Evolutionary conservation across 2,113 vertebrate genomes (phyloP).

Genomic region (Mesembrinibis cayennensis): DNA sequence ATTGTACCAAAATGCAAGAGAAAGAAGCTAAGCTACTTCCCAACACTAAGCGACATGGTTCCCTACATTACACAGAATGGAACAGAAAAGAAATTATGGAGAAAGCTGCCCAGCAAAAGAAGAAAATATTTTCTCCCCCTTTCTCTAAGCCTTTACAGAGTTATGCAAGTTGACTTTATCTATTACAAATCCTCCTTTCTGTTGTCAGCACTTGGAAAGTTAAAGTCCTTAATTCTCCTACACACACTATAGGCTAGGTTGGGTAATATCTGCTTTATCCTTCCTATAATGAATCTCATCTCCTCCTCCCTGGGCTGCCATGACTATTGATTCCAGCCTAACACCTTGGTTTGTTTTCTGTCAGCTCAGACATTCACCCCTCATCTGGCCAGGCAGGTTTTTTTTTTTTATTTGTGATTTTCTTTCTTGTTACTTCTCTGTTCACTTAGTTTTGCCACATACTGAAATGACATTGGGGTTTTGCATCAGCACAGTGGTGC

Average conservation of each 20-base stretch:
- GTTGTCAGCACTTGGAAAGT: background rate
- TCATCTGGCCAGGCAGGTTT: slow-evolving; percentile 8
- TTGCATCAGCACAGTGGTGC: background rate
- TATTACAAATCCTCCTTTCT: slow-evolving; percentile 34
- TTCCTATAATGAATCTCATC: slow-evolving; percentile 54
- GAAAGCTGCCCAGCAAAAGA: background rate
- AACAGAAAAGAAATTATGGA: background rate
- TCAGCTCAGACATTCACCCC: slow-evolving; percentile 18
- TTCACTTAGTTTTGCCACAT: background rate
- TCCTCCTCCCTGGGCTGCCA: background rate
- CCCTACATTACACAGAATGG: background rate
- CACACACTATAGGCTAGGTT: background rate
- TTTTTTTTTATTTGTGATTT: slow-evolving; percentile 49
- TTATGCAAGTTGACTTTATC: background rate
- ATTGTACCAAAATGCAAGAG: too few relatives aligned
- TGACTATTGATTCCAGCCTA: slow-evolving; percentile 55
- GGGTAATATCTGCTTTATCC: slow-evolving; percentile 51
- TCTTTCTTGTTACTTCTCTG: background rate
- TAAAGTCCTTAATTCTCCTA: slow-evolving; percentile 43
- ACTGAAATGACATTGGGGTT: background rate
- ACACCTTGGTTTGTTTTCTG: slow-evolving; percentile 54
- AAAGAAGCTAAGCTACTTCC: background rate
- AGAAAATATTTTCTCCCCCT: background rate
- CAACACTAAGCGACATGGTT: fast-evolving
- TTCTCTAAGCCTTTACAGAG: background rate